Percentiles rank a stretch among this genome's conserved stretches.
Evolutionary conservation across 1,140 invertebrate species (phyloP).

Genomic region (Tetraneura akinire): DNA sequence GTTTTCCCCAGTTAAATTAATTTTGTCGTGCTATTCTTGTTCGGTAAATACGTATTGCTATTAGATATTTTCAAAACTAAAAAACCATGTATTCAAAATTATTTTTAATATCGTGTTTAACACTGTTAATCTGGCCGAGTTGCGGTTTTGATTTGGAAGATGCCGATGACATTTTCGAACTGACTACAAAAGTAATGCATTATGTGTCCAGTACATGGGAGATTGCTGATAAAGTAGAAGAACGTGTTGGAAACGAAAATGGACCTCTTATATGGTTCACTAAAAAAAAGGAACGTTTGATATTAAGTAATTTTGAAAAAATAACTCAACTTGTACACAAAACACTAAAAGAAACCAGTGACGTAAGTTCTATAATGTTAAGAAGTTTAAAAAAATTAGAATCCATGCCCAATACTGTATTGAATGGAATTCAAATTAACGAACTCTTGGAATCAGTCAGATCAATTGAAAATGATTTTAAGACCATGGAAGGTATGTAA

Average conservation of each 20-base stretch:
- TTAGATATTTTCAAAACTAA: too few relatives aligned
- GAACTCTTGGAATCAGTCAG: conserved; percentile 32
- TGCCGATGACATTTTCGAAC: not conserved
- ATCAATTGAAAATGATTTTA: conserved; percentile 40
- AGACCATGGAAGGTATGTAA: conserved; percentile 31
- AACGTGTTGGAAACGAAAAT: not conserved
- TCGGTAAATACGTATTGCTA: too few relatives aligned
- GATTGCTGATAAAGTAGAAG: not conserved
- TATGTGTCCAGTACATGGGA: not conserved
- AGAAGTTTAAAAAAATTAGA: conserved; percentile 5
- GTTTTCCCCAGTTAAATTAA: too few relatives aligned
- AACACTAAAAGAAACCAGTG: conserved; percentile 8
- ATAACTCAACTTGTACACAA: not conserved
- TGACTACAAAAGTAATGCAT: conserved; percentile 6
- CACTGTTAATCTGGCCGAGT: not conserved
- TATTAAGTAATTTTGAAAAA: not conserved
- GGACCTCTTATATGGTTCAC: not conserved
- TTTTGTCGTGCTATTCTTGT: not conserved
- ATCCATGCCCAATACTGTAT: not conserved
- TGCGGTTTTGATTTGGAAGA: not conserved
- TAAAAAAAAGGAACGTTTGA: conserved; percentile 22
- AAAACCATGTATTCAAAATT: not conserved
- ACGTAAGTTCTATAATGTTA: conserved; percentile 23
- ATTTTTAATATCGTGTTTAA: not conserved
- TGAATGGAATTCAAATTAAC: conserved; percentile 34